Evolutionary conservation across 2,888 invertebrate species (phyloP), one percentile per base, ranked within the genome.

Genomic region (Drosophila stalkeri): DNA sequence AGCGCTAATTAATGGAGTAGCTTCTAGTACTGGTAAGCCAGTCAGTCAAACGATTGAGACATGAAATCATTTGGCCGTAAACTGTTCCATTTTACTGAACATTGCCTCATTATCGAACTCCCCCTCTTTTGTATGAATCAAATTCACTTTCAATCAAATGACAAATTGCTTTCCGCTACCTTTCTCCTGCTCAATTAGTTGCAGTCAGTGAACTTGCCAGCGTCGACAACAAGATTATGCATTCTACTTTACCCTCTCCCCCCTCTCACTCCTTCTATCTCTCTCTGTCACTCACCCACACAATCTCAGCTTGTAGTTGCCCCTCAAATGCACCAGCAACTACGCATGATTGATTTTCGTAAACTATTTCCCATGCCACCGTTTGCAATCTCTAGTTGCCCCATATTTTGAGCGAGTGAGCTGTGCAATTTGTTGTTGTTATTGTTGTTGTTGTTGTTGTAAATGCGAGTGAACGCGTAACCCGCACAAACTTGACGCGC

Each of bases 81-180:
- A 41, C 16, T 27, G 18, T 41, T 54, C 23, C 12, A 37, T 49
- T 41, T 41, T 35, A 11, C 35, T 47, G 54, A 6, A 16, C 41
- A 39, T 54, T 44, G 41, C 49, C 65, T 61, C 64, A 79, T 77
- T 77, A 80, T 61, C 56, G 71, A 55, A 18, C 14, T 5, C 37
- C 37, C 37, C 37, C 47, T 35, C 27, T 14, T 11, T 69, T 44
- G 61, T 27, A 18, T 86, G 74, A 86, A 83, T 86, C 75, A 83
- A 77, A 81, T 64, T 89, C 84, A 75, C 84, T 84, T 84, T 84
- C 86, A 86, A 84, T 84, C 84, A 86, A 72, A 72, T 86, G 87
- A 89, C 87, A 86, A 89, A 86, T 80, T 75, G 81, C 79, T 89
- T 84, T 72, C 77, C 89, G 83, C 89, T 88, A 84, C 89, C 83